These are phyloP conservation scores for Chamaea fasciata DNA, from an alignment of 2,113 vertebrate species.

Conservation along the genomic window DNA sequence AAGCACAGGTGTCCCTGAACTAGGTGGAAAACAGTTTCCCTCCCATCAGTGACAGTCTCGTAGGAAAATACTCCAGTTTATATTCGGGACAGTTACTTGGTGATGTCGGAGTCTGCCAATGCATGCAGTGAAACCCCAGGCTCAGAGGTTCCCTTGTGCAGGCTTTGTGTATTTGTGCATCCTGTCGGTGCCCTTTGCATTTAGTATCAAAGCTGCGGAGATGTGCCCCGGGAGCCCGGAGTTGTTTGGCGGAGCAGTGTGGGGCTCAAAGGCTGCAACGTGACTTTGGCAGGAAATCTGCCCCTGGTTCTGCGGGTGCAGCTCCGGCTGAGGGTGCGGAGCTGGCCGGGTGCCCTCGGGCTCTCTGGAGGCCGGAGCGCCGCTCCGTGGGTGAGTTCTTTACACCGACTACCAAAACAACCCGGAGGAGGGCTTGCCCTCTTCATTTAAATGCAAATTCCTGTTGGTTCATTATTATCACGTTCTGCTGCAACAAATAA, in stretches of 20 bases:
- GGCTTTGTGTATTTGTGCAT: accelerated
- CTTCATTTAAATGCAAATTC: slow-evolving; percentile 8
- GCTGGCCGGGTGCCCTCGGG: background rate
- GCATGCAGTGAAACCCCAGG: background rate
- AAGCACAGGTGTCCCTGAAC: background rate
- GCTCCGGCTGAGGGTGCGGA: background rate
- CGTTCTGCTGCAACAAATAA: background rate
- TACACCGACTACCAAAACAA: accelerated
- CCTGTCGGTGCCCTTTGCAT: background rate
- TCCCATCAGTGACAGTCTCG: background rate
- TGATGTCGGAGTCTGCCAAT: background rate
- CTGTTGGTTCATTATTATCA: background rate
- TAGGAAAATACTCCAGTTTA: background rate
- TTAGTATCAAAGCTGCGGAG: background rate
- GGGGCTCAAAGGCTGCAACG: background rate
- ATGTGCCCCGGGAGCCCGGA: accelerated
- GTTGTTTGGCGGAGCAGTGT: accelerated
- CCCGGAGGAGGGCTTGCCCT: background rate
- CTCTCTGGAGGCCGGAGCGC: background rate
- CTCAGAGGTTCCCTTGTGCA: background rate
- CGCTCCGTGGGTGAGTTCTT: accelerated
- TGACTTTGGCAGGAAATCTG: background rate
- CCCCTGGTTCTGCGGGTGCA: background rate
- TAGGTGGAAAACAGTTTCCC: background rate
- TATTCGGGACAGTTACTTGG: background rate